Conservation (phyloP, 2,113 vertebrate genomes). For the Paralichthys olivaceus region DNA sequence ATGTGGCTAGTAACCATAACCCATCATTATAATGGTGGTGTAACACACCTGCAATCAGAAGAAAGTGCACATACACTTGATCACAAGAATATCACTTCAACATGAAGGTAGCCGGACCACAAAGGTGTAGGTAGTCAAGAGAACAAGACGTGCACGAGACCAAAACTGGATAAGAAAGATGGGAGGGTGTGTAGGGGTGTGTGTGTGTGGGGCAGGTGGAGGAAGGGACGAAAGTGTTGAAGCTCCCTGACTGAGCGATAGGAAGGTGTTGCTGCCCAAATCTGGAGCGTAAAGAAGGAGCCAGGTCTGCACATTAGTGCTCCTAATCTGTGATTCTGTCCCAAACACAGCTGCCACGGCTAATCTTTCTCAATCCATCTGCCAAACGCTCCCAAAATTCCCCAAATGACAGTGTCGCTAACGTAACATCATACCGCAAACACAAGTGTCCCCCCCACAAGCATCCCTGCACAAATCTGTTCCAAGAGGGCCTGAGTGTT, state of each 20-base stretch:
- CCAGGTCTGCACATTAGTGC: slow-evolving; percentile 84
- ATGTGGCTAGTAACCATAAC: slow-evolving; percentile 33
- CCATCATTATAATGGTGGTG: slow-evolving; percentile 3
- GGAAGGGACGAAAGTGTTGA: slow-evolving; percentile 69
- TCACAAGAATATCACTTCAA: slow-evolving; percentile 4
- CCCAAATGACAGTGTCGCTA: slow-evolving; percentile 79
- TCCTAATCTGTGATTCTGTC: slow-evolving; percentile 85
- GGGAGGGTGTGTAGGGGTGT: slow-evolving; percentile 17
- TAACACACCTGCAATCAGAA: slow-evolving; percentile 17
- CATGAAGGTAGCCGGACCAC: not conserved
- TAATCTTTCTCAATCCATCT: slow-evolving; percentile 85
- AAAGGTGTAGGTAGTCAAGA: slow-evolving; percentile 19
- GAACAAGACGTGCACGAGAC: not conserved
- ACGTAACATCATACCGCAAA: slow-evolving; percentile 64
- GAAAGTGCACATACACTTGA: not conserved
- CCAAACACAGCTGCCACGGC: slow-evolving; percentile 84
- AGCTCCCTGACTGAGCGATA: slow-evolving; percentile 78
- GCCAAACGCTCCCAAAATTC: slow-evolving; percentile 79
- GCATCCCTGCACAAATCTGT: slow-evolving; percentile 25
- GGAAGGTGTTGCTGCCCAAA: slow-evolving; percentile 84
- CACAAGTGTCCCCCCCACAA: slow-evolving; percentile 46
- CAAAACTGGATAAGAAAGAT: slow-evolving; percentile 33
- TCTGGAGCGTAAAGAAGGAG: slow-evolving; percentile 81
- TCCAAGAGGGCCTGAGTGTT: slow-evolving; percentile 26
- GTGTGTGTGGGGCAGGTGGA: slow-evolving; percentile 32